phyloP scores from a whole-genome alignment of 2,888 invertebrate genomes.

The Tipula vernalis region DNA sequence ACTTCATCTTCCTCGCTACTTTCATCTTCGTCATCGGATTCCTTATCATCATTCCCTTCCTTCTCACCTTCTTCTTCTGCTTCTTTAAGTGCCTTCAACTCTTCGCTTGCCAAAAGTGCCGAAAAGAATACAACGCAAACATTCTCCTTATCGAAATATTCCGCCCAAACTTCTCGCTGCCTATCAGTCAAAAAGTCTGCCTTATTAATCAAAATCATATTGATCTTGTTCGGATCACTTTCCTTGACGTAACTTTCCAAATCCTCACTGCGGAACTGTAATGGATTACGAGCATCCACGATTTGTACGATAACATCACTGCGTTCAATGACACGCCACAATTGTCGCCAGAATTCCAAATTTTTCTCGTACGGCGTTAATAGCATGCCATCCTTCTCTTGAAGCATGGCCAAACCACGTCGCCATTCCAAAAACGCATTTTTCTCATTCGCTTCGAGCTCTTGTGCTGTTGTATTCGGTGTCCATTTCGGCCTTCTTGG shows the following conservation, averaged over 20 bases:
- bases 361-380: constrained; percentile 97
- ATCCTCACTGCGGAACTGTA: constrained; percentile 86
- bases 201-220: constrained; percentile 86
- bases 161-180: constrained; percentile 74
- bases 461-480: constrained; percentile 58
- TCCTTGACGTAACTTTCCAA: constrained; percentile 77
- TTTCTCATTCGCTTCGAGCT: constrained; percentile 66
- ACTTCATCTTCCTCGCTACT: background rate
- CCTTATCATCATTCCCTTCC: constrained; percentile 12
- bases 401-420: constrained; percentile 61
- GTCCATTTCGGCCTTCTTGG: constrained; percentile 83
- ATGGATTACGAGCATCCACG: constrained; percentile 91
- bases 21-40: background rate
- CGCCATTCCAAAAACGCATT: constrained; percentile 87
- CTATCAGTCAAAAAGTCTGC: constrained; percentile 76
- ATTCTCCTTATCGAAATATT: constrained; percentile 62
- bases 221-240: constrained; percentile 54
- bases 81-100: constrained; percentile 29
- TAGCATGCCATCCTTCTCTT: constrained; percentile 64
- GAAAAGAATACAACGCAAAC: constrained; percentile 84
- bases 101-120: constrained; percentile 51
- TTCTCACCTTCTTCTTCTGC: constrained; percentile 22
- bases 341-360: constrained; percentile 93
- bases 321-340: constrained; percentile 97
- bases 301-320: constrained; percentile 90